A percentile compares a stretch with the other conserved stretches of the same genome.
phyloP scores from a whole-genome alignment of 2,797 vertebrate genomes.

The Tolypeutes matacus region DNA sequence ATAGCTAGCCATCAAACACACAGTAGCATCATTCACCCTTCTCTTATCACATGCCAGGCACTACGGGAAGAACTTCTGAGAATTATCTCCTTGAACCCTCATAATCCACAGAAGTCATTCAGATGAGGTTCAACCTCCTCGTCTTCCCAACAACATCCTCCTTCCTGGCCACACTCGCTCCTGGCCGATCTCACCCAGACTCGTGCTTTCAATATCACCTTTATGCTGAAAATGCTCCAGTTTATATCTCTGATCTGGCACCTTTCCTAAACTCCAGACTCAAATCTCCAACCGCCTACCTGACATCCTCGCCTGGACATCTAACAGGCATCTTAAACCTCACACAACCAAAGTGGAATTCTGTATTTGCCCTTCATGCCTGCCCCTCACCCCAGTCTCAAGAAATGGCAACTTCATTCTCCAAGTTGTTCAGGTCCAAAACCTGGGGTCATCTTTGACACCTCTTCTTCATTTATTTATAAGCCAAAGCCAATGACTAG shows the following conservation, averaged over 20 bases:
- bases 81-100: background rate
- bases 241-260: background rate
- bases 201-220: too few species aligned
- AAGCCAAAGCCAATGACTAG: background rate
- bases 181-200: background rate
- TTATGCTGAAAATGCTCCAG: background rate
- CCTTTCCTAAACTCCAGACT: background rate
- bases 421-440: background rate
- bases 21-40: background rate
- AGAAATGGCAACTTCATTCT: background rate
- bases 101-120: background rate
- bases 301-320: background rate
- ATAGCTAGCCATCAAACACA: background rate
- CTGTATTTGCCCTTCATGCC: background rate
- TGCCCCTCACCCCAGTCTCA: background rate
- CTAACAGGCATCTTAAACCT: background rate
- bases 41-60: background rate
- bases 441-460: background rate
- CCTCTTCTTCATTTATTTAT: background rate
- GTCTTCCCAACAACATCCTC: background rate
- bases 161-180: rapidly evolving
- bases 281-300: background rate
- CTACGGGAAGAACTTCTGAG: background rate
- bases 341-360: background rate
- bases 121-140: background rate